phyloP scores from a whole-genome alignment of 2,888 invertebrate species.

The Amblyjoppa proteus region DNA sequence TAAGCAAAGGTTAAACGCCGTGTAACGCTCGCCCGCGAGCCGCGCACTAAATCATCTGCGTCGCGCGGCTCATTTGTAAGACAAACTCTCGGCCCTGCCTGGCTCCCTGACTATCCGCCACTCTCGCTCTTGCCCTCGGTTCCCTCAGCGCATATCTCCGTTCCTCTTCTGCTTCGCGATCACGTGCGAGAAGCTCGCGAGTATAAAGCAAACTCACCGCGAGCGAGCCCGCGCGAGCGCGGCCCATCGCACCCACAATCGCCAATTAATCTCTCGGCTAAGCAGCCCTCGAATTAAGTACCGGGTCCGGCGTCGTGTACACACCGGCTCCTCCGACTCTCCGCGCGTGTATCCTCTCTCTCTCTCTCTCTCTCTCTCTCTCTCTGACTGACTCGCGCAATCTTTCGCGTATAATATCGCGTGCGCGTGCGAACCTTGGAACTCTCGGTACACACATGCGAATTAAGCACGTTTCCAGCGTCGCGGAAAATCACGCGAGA shows the following conservation, averaged over 20 bases:
- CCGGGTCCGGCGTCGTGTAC: constrained; percentile 62
- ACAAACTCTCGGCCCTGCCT: constrained; percentile 78
- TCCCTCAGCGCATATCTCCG: constrained; percentile 22
- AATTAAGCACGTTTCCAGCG: constrained; percentile 19
- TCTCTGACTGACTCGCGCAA: no score
- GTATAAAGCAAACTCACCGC: constrained; percentile 71
- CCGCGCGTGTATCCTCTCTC: not conserved
- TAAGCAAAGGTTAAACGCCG: constrained; percentile 78
- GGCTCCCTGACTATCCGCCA: constrained; percentile 62
- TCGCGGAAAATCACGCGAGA: constrained; percentile 15
- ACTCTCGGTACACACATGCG: not conserved
- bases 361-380: no score
- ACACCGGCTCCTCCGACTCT: constrained; percentile 31
- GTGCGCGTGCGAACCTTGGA: not conserved
- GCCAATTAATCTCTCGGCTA: constrained; percentile 82
- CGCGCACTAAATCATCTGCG: constrained; percentile 82
- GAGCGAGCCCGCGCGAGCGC: constrained; percentile 42
- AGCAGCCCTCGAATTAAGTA: constrained; percentile 81
- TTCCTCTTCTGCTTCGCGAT: constrained; percentile 50
- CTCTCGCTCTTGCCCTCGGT: constrained; percentile 29
- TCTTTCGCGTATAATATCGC: not conserved
- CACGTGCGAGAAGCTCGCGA: constrained; percentile 57
- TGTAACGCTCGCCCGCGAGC: constrained; percentile 61
- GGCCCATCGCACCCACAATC: constrained; percentile 81
- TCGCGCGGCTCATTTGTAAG: constrained; percentile 84